Conservation (phyloP, 2,797 vertebrate genomes). For the Knipowitschia caucasica region DNA sequence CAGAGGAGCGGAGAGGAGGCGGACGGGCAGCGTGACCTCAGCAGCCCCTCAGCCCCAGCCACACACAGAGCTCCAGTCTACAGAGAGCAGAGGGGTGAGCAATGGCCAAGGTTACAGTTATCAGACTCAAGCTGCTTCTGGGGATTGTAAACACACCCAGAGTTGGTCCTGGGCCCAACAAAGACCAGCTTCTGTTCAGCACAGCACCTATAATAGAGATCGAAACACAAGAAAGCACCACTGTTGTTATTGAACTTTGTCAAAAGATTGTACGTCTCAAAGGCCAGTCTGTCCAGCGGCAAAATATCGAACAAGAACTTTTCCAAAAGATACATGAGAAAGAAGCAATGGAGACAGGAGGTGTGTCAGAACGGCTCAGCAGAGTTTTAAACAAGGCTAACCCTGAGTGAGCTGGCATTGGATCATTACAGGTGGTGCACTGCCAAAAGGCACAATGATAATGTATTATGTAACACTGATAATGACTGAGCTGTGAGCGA, state of each 20-base stretch:
- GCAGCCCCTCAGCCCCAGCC: not conserved
- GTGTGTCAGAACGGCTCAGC: slow-evolving; percentile 35
- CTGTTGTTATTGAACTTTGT: not conserved
- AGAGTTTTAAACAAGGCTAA: slow-evolving; percentile 40
- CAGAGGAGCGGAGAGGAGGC: not conserved
- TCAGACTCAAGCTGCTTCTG: slow-evolving; percentile 10
- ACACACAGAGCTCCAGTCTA: not conserved
- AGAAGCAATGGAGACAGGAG: too few species aligned
- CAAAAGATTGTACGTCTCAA: not conserved
- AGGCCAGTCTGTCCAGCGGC: slow-evolving; percentile 5
- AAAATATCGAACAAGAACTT: slow-evolving; percentile 9
- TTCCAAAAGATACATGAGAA: too few species aligned
- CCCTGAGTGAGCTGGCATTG: slow-evolving; percentile 58
- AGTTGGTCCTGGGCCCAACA: not conserved
- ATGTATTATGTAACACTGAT: slow-evolving; percentile 47
- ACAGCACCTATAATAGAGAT: slow-evolving; percentile 8
- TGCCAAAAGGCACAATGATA: slow-evolving; percentile 50
- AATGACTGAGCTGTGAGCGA: slow-evolving; percentile 30
- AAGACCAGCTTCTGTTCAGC: slow-evolving; percentile 9
- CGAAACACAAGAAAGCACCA: not conserved
- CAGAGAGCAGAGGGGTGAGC: not conserved
- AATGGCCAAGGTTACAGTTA: slow-evolving; percentile 10
- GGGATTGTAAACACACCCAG: slow-evolving; percentile 8
- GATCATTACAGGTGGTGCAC: slow-evolving; percentile 14
- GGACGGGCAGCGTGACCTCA: not conserved